Percentiles rank a stretch among this genome's conserved stretches.
Conservation (phyloP, 2,797 vertebrate species). For the Bovichtus diacanthus region DNA sequence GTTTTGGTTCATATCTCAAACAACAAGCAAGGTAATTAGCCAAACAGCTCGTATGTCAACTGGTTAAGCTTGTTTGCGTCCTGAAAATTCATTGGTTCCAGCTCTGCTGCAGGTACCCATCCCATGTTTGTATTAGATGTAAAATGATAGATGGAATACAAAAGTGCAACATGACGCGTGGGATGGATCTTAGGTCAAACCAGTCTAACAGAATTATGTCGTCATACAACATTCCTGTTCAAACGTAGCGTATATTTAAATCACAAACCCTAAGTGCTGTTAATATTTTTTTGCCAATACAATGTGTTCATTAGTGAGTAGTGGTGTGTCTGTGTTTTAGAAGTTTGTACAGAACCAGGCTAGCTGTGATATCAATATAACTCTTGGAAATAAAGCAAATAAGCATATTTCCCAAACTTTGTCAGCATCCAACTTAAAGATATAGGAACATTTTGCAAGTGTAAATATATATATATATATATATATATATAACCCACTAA, state of each 20-base stretch:
- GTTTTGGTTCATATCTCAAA: not conserved
- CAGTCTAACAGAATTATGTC: too few species aligned
- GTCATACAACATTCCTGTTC: not conserved
- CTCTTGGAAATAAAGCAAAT: not conserved
- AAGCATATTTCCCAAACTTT: not conserved
- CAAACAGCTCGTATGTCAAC: not conserved
- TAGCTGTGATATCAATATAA: not conserved
- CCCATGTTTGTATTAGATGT: not conserved
- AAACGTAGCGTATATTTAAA: not conserved
- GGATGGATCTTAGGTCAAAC: too few species aligned
- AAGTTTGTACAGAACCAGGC: too few species aligned
- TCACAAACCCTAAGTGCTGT: not conserved
- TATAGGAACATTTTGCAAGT: too few species aligned
- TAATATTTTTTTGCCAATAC: not conserved
- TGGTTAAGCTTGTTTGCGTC: not conserved
- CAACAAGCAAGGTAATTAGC: not conserved
- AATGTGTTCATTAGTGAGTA: not conserved
- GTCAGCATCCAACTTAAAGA: not conserved
- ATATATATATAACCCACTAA: not conserved
- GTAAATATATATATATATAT: not conserved
- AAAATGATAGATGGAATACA: not conserved
- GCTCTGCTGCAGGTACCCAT: not conserved
- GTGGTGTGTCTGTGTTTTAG: not conserved
- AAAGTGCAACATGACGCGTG: not conserved
- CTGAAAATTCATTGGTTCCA: not conserved